Percentiles rank a stretch among this genome's conserved stretches.
These are phyloP conservation scores for Auanema freiburgensis DNA, from an alignment of 2,888 invertebrate species.

Conservation along the genomic window DNA sequence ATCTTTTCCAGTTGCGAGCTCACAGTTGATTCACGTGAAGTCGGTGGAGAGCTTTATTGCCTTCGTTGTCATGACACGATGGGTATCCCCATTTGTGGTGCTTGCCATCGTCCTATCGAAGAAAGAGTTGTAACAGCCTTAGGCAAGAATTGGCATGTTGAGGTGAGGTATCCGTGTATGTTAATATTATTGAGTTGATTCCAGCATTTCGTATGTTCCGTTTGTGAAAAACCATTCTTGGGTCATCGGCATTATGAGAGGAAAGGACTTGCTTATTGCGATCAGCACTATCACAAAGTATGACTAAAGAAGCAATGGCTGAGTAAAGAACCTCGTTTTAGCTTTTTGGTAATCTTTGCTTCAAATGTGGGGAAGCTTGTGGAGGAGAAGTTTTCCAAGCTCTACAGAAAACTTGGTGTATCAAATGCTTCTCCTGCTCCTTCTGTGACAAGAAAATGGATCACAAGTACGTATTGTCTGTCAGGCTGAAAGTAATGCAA, in stretches of 20 bases:
- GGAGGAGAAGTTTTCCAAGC: constrained; percentile 91
- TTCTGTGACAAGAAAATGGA: constrained; percentile 85
- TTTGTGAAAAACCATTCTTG: constrained; percentile 98
- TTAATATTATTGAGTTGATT: constrained; percentile 56
- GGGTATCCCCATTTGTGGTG: constrained; percentile 95
- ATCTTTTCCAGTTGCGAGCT: constrained; percentile 77
- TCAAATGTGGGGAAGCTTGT: constrained; percentile 97
- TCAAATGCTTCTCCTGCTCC: constrained; percentile 95
- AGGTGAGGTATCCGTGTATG: constrained; percentile 70
- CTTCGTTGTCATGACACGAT: constrained; percentile 59
- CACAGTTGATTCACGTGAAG: constrained; percentile 92
- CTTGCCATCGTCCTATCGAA: constrained; percentile 96
- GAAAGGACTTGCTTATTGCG: constrained; percentile 96
- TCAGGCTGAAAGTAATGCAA: not conserved
- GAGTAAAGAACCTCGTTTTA: constrained; percentile 66
- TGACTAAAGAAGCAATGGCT: too few relatives aligned
- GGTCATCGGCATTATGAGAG: constrained; percentile 98
- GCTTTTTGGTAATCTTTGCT: constrained; percentile 96
- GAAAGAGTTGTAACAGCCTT: constrained; percentile 96
- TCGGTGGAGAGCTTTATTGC: constrained; percentile 86
- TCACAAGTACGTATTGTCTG: constrained; percentile 65
- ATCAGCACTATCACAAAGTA: constrained; percentile 88
- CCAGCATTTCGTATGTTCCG: constrained; percentile 97
- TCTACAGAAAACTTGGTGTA: constrained; percentile 98
- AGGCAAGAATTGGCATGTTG: constrained; percentile 97